Base-by-base conservation (phyloP, 2,113 vertebrate species). In the Ornithorhynchus anatinus region DNA sequence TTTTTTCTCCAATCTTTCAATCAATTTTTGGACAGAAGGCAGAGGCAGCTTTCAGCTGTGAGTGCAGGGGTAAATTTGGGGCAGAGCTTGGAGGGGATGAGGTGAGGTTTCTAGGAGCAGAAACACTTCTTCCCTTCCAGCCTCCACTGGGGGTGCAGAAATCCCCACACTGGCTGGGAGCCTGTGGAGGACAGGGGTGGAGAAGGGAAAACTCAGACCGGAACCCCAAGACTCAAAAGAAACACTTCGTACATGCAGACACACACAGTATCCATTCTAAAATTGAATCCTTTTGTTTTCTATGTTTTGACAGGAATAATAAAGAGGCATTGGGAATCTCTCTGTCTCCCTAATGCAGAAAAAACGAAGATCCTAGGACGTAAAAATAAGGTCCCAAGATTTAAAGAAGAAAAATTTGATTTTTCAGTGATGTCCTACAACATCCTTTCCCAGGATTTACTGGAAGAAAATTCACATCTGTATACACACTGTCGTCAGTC, bases 401-500 rank as follows among this genome's bases (percentile, higher is more conserved):
- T 45, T 79, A 76, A 63, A 74, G 71, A 74, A 27, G 79, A 77
- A 65, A 79, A 76, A 6, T 97, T 97, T 82, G 96, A 98, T 85
- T 99, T 99, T 81, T 94, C 96, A 0, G 94, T 99, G 57, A 94
- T 99, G 95, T 96, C 96, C 48, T 99, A 99, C 89, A 99, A 99
- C 77, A 97, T 99, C 80, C 95, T 99, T 75, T 96, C 97, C 2
- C 98, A 99, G 87, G 92, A 96, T 53, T 92, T 99, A 50, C 87
- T 99, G 81, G 92, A 94, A 73, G 94, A 94, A 84, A 99, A 99
- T 62, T 79, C 80, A 6, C 94, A 97, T 75, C 92, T 99, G 67
- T 99, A 99, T 82, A 92, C 39, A 52, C 97, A 99, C 86, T 99
- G 97, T 75, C 77, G 82, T 47, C 89, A 92, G 3, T 69, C 50